Evolutionary conservation across 2,797 vertebrate species (phyloP).

Genomic region (Vespertilio murinus): DNA sequence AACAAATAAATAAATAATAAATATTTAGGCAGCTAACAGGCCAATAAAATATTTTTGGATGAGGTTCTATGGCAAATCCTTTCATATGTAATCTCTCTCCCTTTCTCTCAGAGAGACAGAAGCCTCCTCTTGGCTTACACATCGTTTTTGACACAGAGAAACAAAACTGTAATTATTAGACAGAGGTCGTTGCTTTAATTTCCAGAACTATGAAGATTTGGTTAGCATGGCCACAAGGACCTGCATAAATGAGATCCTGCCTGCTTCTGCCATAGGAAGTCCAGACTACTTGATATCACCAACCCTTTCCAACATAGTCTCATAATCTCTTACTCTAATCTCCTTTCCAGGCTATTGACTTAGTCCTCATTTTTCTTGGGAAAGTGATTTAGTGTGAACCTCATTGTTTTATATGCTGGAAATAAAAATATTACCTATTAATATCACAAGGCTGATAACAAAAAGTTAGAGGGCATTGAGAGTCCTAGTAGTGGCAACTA

Average conservation of each 20-base stretch:
- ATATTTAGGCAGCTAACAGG: neutral
- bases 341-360: neutral
- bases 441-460: neutral
- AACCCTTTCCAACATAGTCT: neutral
- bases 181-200: neutral
- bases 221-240: rapidly evolving
- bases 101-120: neutral
- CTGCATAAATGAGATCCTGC: neutral
- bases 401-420: neutral
- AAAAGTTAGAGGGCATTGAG: neutral
- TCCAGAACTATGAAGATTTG: neutral
- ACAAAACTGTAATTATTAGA: neutral
- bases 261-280: neutral
- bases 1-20: neutral
- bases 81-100: neutral
- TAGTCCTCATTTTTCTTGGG: neutral
- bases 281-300: neutral
- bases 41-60: neutral
- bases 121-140: neutral
- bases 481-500: neutral
- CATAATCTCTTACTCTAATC: neutral
- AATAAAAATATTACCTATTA: neutral
- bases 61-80: neutral
- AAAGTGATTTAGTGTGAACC: neutral
- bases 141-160: neutral